Conservation (phyloP, 2,113 vertebrate genomes). For the Eulemur macaco region DNA sequence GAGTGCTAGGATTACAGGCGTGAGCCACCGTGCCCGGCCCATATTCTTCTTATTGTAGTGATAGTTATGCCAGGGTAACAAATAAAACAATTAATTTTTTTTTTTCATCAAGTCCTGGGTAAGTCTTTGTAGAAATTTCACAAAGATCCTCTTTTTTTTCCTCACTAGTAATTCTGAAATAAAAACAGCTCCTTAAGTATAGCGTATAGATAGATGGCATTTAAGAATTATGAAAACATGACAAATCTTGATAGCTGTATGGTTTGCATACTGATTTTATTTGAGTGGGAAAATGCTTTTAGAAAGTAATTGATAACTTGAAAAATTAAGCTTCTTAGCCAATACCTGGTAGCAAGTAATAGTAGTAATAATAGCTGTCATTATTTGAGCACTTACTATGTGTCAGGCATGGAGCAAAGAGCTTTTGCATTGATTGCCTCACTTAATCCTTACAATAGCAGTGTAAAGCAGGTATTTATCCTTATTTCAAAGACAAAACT, state of each 20-base stretch:
- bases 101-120: not conserved
- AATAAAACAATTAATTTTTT: constrained; percentile 3
- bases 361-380: not conserved
- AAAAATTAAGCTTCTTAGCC: not conserved
- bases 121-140: constrained; percentile 35
- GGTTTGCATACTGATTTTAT: not conserved
- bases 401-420: not conserved
- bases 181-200: not conserved
- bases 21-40: not conserved
- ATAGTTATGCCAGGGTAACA: not conserved
- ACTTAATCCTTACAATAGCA: not conserved
- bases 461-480: not conserved
- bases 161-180: constrained; percentile 18
- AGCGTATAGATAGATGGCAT: not conserved
- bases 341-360: not conserved
- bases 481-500: not conserved
- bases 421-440: not conserved
- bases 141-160: not conserved
- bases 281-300: not conserved
- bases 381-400: not conserved
- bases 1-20: too few species aligned
- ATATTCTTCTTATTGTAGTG: constrained; percentile 1
- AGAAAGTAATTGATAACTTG: constrained; percentile 1
- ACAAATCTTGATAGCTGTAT: not conserved
- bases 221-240: constrained; percentile 48